These are phyloP conservation scores for Pteronura brasiliensis DNA, from an alignment of 2,113 vertebrate genomes.

Conservation along the genomic window DNA sequence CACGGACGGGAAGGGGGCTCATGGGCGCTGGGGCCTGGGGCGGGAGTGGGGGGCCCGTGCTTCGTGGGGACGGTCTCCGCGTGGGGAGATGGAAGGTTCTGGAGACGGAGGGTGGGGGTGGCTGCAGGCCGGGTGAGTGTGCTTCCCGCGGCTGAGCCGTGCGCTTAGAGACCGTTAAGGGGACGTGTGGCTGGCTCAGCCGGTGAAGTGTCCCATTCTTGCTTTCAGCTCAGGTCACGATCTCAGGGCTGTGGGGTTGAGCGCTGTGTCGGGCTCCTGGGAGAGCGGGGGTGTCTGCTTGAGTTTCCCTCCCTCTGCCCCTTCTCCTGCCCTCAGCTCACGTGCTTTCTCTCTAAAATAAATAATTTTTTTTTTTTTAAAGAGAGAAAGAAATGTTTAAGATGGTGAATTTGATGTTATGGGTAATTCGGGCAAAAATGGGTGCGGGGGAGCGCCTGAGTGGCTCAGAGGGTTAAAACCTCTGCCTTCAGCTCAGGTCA, in stretches of 20 bases:
- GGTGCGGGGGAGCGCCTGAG: no score
- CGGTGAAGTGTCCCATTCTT: neutral
- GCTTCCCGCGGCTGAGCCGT: neutral
- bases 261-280: neutral
- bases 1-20: accelerated
- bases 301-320: neutral
- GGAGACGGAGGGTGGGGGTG: neutral
- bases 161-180: neutral
- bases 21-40: neutral
- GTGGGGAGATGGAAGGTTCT: neutral
- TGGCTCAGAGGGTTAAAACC: no score
- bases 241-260: neutral
- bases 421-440: neutral
- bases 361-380: neutral
- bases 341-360: neutral
- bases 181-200: neutral
- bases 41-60: neutral
- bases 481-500: no score
- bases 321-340: neutral
- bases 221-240: neutral
- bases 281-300: neutral
- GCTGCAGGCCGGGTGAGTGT: no score
- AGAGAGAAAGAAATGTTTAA: neutral
- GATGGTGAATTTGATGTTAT: neutral
- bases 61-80: neutral